Conservation (phyloP, 2,797 vertebrate species). For the Eulemur rubriventer region DNA sequence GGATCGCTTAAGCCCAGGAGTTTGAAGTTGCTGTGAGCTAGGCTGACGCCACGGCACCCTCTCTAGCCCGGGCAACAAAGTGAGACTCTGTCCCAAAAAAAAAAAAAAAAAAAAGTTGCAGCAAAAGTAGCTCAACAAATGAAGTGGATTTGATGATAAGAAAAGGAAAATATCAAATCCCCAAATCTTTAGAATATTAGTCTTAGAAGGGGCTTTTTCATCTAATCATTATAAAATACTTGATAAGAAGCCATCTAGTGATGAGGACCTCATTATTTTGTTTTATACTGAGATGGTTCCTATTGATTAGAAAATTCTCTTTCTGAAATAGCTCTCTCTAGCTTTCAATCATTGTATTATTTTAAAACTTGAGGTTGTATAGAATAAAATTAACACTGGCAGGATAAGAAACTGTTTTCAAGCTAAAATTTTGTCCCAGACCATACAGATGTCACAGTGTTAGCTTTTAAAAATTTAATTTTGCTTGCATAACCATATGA, state of each 20-base stretch:
- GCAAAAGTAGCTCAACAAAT: slow-evolving; percentile 15
- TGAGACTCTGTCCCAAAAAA: no score
- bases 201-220: background rate
- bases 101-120: background rate
- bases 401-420: background rate
- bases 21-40: no score
- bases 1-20: no score
- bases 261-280: background rate
- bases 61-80: no score
- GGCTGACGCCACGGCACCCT: no score
- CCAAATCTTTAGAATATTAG: background rate
- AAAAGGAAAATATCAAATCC: slow-evolving; percentile 14
- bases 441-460: background rate
- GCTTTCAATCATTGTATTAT: background rate
- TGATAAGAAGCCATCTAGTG: background rate
- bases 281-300: background rate
- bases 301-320: background rate
- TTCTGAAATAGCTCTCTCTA: slow-evolving; percentile 7
- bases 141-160: background rate
- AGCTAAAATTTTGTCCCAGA: background rate
- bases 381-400: background rate
- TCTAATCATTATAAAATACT: slow-evolving; percentile 43
- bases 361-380: slow-evolving; percentile 8
- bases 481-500: background rate
- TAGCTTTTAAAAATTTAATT: slow-evolving; percentile 19